A percentile compares a stretch with the other conserved stretches of the same genome.
phyloP scores from a whole-genome alignment of 2,888 invertebrate genomes.

The Liopterus haemorrhoidalis region DNA sequence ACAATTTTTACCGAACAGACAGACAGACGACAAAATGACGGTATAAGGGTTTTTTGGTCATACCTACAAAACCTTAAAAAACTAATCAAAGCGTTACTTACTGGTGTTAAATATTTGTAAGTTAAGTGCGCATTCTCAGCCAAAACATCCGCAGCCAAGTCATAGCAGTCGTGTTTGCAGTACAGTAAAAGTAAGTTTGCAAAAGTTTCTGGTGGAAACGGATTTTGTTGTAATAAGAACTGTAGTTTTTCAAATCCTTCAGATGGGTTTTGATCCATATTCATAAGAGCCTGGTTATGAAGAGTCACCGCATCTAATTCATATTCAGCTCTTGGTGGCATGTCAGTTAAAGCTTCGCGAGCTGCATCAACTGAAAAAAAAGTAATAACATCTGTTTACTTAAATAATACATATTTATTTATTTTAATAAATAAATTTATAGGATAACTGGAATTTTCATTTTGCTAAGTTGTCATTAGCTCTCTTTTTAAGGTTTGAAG shows the following conservation, averaged over 20 bases:
- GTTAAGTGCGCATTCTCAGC: slow-evolving; percentile 97
- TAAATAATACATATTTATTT: slow-evolving; percentile 5
- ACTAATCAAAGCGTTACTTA: slow-evolving; percentile 44
- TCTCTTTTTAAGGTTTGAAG: too few relatives aligned
- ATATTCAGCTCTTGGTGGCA: slow-evolving; percentile 91
- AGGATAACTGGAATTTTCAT: too few relatives aligned
- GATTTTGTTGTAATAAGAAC: slow-evolving; percentile 90
- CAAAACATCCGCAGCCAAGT: slow-evolving; percentile 93
- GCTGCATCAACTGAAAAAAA: slow-evolving; percentile 65
- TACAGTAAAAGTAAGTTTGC: slow-evolving; percentile 90
- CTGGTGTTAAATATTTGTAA: slow-evolving; percentile 87
- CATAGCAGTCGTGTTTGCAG: slow-evolving; percentile 95
- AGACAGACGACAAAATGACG: too few relatives aligned
- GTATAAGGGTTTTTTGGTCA: too few relatives aligned
- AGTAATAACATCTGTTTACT: slow-evolving; percentile 1
- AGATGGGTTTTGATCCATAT: slow-evolving; percentile 76
- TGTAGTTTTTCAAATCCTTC: slow-evolving; percentile 93
- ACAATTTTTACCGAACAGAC: too few relatives aligned
- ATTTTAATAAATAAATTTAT: not conserved
- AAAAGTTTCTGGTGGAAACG: slow-evolving; percentile 97
- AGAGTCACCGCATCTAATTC: slow-evolving; percentile 96
- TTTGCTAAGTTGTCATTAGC: too few relatives aligned
- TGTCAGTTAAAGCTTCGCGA: slow-evolving; percentile 78
- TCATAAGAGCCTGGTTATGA: slow-evolving; percentile 90
- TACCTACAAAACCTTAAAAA: too few relatives aligned